Conservation (phyloP, 2,888 invertebrate genomes). For the Himalopsyche anomala region DNA sequence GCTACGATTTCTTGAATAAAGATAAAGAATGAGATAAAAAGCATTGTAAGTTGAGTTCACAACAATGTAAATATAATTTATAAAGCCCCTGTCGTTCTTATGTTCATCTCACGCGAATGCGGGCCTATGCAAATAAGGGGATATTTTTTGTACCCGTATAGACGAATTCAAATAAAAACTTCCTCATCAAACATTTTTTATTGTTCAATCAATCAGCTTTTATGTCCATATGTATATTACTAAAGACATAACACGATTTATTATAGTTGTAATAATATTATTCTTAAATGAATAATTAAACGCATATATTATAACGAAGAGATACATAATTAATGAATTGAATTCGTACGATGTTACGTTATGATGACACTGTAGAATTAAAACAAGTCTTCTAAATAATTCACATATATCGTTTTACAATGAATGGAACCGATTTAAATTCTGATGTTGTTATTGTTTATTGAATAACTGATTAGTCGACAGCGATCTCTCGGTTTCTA, state of each 20-base stretch:
- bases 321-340: too few species aligned
- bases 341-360: too few species aligned
- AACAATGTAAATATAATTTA: constrained; percentile 38
- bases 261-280: neutral
- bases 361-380: too few species aligned
- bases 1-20: too few species aligned
- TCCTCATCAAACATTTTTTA: constrained; percentile 40
- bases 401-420: too few species aligned
- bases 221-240: neutral
- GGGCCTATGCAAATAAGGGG: constrained; percentile 39
- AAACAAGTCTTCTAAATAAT: too few species aligned
- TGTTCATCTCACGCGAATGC: constrained; percentile 33
- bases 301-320: neutral
- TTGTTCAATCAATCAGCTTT: constrained; percentile 25
- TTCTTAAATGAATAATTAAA: neutral
- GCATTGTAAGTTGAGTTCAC: neutral
- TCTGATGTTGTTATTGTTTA: too few species aligned
- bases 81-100: neutral
- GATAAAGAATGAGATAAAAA: neutral
- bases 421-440: too few species aligned
- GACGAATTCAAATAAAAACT: constrained; percentile 29
- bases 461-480: too few species aligned
- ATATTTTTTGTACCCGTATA: constrained; percentile 27
- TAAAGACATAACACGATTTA: neutral
- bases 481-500: too few species aligned